Base-by-base conservation (phyloP, 2,888 invertebrate genomes). In the Drosophila paramelanica region DNA sequence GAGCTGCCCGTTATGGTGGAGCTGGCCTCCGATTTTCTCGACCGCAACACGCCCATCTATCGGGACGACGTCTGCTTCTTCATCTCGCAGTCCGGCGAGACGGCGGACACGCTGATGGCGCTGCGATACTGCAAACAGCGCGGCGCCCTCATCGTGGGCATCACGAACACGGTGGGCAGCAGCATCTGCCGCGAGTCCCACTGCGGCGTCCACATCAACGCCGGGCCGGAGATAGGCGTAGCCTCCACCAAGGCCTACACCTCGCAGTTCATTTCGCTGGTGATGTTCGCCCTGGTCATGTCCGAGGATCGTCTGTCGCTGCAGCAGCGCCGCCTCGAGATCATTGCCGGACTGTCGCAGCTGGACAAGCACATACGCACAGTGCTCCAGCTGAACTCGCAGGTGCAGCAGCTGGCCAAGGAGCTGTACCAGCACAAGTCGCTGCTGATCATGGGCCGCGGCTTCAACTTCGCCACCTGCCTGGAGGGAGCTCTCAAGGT, bases 241-340 rank as follows among this genome's bases (percentile, higher is more conserved):
- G 99, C 99, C 38, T 98, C 98, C 58, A 99, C 99, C 8, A 99
- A 99, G 93, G 99, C 99, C 0, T 99, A 99, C 93, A 99, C 99
- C 1, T 99, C 99, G 70, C 99, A 99, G 93, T 99, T 99, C 92
- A 96, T 99, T 73, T 97, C 99, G 0, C 94, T 99, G 72, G 98
- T 99, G n/a, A 98, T 99, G 98, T 99, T 99, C 92, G 98, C 98
- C 0, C 93, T 99, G 70, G 98, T 98, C 50, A 97, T 99, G 95
- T 98, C 98, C 91, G 99, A 99, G 92, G 99, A 99, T 93, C 95
- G 99, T 74, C 96, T 99, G 90, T 99, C 99, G 1, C 94, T 98
- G 91, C 96, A 96, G 88, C 95, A 95, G 60, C 94, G 99, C 47
- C 94, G 99, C 39, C 93, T 94, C 57, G 96, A 97, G 93, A 99